Base-by-base conservation (phyloP, 2,888 invertebrate species). In the Hesperia comma region DNA sequence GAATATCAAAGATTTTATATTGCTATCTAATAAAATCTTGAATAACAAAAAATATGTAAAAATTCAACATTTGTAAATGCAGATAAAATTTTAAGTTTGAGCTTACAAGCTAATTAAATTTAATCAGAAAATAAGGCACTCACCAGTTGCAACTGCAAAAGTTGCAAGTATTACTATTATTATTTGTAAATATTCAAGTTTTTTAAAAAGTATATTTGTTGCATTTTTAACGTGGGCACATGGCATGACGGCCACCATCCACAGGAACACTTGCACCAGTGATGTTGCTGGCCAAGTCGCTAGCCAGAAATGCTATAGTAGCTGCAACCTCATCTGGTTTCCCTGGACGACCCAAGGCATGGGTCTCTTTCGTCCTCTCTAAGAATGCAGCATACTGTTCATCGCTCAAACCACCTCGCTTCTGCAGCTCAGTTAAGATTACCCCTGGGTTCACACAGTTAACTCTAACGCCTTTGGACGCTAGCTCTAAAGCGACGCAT, bases 391-490 rank as follows among this genome's bases (percentile, higher is more conserved):
- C 93, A 85, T 99, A 98, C 46, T 96, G 95, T 71, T 96, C 96
- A 15, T 97, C 95, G 70, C 93, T 94, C 94, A 99, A 94, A 12
- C 99, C 99, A 26, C 97, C 97, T 67, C 96, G 94, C 79, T 95
- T 96, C 77, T 99, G 99, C 40, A 99, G 85, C 83, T 98, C 96
- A 0, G 99, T 99, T 0, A 97, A 84, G 15, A 97, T 96, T 0
- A 99, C 99, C 61, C 99, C 98, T 15, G 99, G 99, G 87, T 98
- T 98, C 0, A 99, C 98, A 73, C 96, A 95, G 86, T 99, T 99
- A 0, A 98, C 98, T 69, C 99, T 92, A 0, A 99, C 97, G 69
- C 96, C 95, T 85, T 97, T 96, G 0, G 94, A 79, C 17, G 97
- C 97, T 62, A 98, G 84, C 79, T 98, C 99, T 68, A 99, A 88